A percentile compares a stretch with the other conserved stretches of the same genome.
Conservation (phyloP, 2,888 invertebrate species). For the Drosophila engyochracea region DNA sequence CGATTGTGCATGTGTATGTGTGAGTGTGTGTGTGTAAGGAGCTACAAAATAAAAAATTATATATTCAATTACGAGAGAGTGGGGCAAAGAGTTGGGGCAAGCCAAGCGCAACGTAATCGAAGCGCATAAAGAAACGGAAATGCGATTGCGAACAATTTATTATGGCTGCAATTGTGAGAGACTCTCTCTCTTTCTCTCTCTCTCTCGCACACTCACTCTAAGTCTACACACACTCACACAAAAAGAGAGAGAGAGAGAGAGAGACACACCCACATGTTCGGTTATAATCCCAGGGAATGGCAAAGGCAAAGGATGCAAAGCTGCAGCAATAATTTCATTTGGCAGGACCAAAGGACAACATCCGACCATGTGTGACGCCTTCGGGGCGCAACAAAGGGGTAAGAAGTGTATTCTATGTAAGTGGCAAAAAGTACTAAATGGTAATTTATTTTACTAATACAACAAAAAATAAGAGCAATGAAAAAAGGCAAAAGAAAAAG, state of each 20-base stretch:
- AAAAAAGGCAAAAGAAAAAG: slow-evolving; percentile 43
- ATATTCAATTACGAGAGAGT: slow-evolving; percentile 72
- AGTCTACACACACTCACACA: slow-evolving; percentile 5
- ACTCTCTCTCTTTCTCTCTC: slow-evolving; percentile 27
- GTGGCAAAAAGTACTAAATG: slow-evolving; percentile 80
- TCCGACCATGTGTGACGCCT: slow-evolving; percentile 71
- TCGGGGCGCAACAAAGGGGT: slow-evolving; percentile 16
- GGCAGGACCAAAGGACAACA: slow-evolving; percentile 74
- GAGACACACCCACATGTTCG: slow-evolving; percentile 34
- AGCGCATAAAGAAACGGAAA: slow-evolving; percentile 79
- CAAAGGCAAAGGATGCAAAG: slow-evolving; percentile 67
- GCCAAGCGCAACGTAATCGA: slow-evolving; percentile 72
- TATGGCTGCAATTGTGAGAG: slow-evolving; percentile 75
- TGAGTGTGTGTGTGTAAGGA: slow-evolving; percentile 34
- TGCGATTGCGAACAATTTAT: slow-evolving; percentile 81
- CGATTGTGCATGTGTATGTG: slow-evolving; percentile 17
- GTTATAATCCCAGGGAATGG: slow-evolving; percentile 66
- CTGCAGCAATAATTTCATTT: slow-evolving; percentile 79
- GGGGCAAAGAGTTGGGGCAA: slow-evolving; percentile 59
- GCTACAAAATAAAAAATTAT: slow-evolving; percentile 62
- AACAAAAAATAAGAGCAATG: slow-evolving; percentile 55
- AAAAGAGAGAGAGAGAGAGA: background rate
- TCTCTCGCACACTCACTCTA: slow-evolving; percentile 22
- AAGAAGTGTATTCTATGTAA: slow-evolving; percentile 29
- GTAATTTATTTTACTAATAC: slow-evolving; percentile 81